These are phyloP conservation scores for Gallinago stenura DNA, from an alignment of 2,797 vertebrate species.

Conservation along the genomic window DNA sequence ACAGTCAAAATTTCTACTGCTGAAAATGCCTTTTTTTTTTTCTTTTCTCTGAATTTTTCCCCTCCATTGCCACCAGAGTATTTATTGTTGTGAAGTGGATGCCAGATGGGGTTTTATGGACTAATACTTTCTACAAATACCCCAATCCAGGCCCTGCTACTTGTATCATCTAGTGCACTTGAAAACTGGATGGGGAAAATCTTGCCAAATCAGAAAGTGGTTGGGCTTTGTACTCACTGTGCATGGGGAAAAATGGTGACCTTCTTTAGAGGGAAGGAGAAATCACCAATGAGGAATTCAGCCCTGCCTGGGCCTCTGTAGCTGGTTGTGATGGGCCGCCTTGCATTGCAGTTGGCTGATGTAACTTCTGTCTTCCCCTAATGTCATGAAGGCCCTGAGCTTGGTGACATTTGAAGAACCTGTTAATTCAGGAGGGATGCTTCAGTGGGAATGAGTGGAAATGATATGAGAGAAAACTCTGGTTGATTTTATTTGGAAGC, in stretches of 20 bases:
- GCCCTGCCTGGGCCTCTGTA: not conserved
- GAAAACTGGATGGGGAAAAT: not conserved
- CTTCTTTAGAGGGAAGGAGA: not conserved
- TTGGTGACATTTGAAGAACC: not conserved
- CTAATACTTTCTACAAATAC: not conserved
- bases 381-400: not conserved
- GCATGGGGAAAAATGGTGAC: not conserved
- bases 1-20: slow-evolving; percentile 49
- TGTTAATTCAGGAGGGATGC: not conserved
- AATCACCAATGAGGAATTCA: not conserved
- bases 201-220: not conserved
- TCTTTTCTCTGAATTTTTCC: not conserved
- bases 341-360: not conserved
- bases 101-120: not conserved
- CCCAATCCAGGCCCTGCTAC: not conserved
- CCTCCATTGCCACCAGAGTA: not conserved
- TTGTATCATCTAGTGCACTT: not conserved
- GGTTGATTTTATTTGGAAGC: not conserved
- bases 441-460: not conserved
- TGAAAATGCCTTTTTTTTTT: not conserved
- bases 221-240: not conserved
- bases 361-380: not conserved
- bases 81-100: slow-evolving; percentile 30
- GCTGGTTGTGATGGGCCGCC: not conserved
- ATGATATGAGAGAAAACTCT: not conserved